Conservation (phyloP, 2,113 vertebrate species). For the Pogona vitticeps region DNA sequence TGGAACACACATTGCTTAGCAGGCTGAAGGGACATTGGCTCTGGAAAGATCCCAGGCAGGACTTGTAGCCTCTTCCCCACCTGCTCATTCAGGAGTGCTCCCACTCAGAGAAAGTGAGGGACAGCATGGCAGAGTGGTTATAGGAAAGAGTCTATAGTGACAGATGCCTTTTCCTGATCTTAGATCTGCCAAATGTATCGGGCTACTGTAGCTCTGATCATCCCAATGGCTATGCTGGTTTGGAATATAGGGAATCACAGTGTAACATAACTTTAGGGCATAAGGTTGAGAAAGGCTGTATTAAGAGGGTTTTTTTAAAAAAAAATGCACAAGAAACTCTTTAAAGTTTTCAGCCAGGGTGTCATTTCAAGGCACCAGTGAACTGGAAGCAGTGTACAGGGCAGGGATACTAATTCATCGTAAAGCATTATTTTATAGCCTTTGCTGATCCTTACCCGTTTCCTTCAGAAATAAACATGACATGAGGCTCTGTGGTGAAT, state of each 20-base stretch:
- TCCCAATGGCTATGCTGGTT: background rate
- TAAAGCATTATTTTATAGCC: background rate
- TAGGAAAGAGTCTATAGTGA: too few species aligned
- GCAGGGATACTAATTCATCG: background rate
- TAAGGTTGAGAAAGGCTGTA: background rate
- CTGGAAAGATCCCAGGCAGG: too few species aligned
- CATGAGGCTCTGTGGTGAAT: background rate
- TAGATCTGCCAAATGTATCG: background rate
- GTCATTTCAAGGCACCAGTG: background rate
- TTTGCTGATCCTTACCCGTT: background rate
- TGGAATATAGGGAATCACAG: too few species aligned
- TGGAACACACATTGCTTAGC: too few species aligned
- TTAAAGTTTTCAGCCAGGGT: background rate
- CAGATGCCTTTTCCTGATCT: too few species aligned
- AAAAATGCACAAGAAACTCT: background rate
- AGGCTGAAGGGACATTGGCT: too few species aligned
- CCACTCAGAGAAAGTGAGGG: too few species aligned
- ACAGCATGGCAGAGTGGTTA: too few species aligned
- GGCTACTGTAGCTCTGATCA: background rate
- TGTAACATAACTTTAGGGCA: background rate
- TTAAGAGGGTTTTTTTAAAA: background rate
- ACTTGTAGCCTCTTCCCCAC: too few species aligned
- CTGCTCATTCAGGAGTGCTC: too few species aligned
- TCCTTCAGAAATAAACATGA: background rate
- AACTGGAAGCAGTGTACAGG: background rate